Conservation (phyloP, 2,888 invertebrate genomes). For the Beris chalybata region DNA sequence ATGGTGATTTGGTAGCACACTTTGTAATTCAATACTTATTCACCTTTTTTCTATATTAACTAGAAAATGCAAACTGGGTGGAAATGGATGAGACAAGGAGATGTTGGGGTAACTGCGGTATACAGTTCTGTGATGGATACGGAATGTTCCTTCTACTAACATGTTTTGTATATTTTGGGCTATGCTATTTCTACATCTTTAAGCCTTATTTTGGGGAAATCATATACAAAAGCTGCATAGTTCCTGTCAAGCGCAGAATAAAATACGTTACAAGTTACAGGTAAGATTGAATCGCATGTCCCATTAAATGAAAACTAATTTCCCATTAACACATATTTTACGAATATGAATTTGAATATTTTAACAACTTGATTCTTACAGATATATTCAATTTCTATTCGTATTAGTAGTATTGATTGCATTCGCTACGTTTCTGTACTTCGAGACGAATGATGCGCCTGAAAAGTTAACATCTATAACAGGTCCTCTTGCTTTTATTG, state of each 20-base stretch:
- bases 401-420: conserved; percentile 57
- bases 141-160: conserved; percentile 71
- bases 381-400: conserved; percentile 57
- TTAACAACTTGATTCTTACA: conserved; percentile 45
- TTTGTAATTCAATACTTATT: not conserved
- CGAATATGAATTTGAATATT: not conserved
- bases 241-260: conserved; percentile 44
- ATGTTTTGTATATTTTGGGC: conserved; percentile 62
- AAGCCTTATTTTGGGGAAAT: conserved; percentile 61
- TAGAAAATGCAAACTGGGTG: conserved; percentile 19
- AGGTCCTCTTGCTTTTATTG: conserved; percentile 67
- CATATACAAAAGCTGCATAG: conserved; percentile 54
- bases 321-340: not conserved
- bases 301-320: conserved; percentile 39
- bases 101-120: conserved; percentile 44
- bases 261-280: conserved; percentile 48
- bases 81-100: conserved; percentile 37
- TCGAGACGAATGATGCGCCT: conserved; percentile 64
- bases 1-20: no score
- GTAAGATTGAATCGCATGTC: conserved; percentile 48
- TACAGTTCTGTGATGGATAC: conserved; percentile 66
- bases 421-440: conserved; percentile 63
- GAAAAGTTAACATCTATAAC: conserved; percentile 68
- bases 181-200: conserved; percentile 66
- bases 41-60: not conserved